Base-by-base conservation (phyloP, 2,888 invertebrate genomes). In the Volucella inflata region DNA sequence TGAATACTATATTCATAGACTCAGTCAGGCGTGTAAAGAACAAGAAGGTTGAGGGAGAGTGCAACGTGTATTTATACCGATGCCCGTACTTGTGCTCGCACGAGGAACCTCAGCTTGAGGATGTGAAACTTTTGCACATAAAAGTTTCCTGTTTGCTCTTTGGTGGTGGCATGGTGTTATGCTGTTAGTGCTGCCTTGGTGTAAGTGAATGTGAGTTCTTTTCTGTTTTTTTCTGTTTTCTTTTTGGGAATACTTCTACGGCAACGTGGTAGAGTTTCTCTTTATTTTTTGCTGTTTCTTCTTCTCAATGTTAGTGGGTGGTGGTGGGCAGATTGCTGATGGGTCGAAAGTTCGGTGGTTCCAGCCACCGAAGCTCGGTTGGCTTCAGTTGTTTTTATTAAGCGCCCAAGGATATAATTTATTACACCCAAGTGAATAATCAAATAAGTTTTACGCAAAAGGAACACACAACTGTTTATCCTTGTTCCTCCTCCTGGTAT, bases 371-470 rank as follows among this genome's bases (percentile, higher is more conserved):
- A 30, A 30, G 30, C 30, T 30, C 6, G 57, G 65, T 46, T 80
- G 81, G 60, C 62, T 76, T 65, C 80, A 67, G 67, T 30, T 85
- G 84, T 85, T 85, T 85, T 85, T 85, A 76, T 81, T 80, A 80
- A 85, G 84, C 84, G 76, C 84, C 84, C 76, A 80, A 85, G 84
- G 84, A 85, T 85, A 87, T 87, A 87, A 87, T 87, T 87, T 87
- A 87, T 87, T 87, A 87, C 82, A 70, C 87, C 83, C 87, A 16
- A 83, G 87, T 87, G 87, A 82, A 82, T 87, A 87, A 87, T 87
- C 87, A 87, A 85, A 85, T 85, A 85, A 85, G 84, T 85, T 85
- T 85, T 85, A 75, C 51, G 51, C 65, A 65, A 84, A 30, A 71
- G 71, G 80, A 84, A 71, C 70, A 85, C 80, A 85, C 30, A 80